phyloP scores from a whole-genome alignment of 1,140 invertebrate species.

The Drosophila kohkoa region DNA sequence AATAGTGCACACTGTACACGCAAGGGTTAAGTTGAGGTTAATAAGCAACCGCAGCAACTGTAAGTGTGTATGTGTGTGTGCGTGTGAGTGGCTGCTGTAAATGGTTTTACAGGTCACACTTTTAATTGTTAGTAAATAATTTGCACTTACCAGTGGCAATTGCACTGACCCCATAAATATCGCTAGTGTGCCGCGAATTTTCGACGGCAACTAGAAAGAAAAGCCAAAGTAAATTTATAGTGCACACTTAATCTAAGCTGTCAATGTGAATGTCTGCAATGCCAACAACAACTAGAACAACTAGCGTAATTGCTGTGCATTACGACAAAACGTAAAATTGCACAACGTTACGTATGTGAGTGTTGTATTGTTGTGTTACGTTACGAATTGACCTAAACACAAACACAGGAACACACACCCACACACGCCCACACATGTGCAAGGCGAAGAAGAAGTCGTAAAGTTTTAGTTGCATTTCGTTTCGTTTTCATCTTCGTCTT shows the following conservation, averaged over 20 bases:
- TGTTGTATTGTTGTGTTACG: constrained; percentile 40
- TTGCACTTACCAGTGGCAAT: constrained; percentile 62
- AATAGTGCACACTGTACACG: background rate
- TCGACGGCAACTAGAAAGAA: constrained; percentile 11
- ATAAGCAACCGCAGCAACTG: background rate
- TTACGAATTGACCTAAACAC: constrained; percentile 56
- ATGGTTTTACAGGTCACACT: constrained; percentile 21
- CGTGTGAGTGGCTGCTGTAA: constrained; percentile 9
- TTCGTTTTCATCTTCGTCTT: constrained; percentile 47
- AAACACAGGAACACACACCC: background rate
- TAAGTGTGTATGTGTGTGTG: background rate
- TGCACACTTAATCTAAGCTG: constrained; percentile 80
- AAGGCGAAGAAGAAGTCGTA: constrained; percentile 65
- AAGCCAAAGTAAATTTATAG: constrained; percentile 60
- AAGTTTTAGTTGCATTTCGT: constrained; percentile 76
- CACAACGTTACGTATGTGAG: constrained; percentile 49
- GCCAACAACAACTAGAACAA: constrained; percentile 26
- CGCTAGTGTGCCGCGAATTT: constrained; percentile 26
- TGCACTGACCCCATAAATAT: constrained; percentile 67
- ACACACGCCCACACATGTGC: background rate
- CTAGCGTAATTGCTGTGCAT: constrained; percentile 66
- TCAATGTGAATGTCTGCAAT: constrained; percentile 59
- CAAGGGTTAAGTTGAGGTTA: constrained; percentile 1
- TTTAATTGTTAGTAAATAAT: constrained; percentile 70
- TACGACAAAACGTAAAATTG: constrained; percentile 72